Percentiles rank a stretch among this genome's conserved stretches.
Evolutionary conservation across 35 echinoderm and acorn worm genomes (phyloP).

Genomic region (Ptychodera flava): DNA sequence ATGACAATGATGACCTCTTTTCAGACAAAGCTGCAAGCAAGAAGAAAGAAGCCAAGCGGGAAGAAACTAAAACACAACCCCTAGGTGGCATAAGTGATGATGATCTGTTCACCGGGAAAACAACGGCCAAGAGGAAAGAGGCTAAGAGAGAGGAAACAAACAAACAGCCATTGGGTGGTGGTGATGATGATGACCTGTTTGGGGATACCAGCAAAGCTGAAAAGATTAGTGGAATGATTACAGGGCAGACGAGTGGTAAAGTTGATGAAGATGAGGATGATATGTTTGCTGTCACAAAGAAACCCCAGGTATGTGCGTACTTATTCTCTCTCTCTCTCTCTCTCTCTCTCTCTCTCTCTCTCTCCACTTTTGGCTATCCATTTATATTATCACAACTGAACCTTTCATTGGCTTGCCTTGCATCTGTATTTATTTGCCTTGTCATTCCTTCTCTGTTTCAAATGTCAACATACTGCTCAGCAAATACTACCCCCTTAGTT

Average conservation of each 20-base stretch:
- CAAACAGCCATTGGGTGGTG: neutral
- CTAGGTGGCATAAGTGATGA: neutral
- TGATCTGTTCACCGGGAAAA: neutral
- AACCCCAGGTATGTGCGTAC: neutral
- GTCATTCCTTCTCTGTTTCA: too few species aligned
- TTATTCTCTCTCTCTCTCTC: too few species aligned
- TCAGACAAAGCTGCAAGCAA: neutral
- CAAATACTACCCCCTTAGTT: too few species aligned
- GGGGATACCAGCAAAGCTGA: neutral
- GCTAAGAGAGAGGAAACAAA: neutral
- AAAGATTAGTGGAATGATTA: neutral
- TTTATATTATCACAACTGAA: too few species aligned
- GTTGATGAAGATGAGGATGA: neutral
- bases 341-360: too few species aligned
- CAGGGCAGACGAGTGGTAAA: neutral
- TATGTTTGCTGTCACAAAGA: neutral
- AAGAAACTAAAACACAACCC: neutral
- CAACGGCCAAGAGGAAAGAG: neutral
- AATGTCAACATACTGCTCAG: too few species aligned
- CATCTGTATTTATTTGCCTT: too few species aligned
- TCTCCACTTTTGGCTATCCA: too few species aligned
- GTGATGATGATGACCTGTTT: constrained; percentile 42
- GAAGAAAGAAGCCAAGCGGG: neutral
- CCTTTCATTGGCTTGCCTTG: too few species aligned
- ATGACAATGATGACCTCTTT: neutral